Conservation (phyloP, 2,797 vertebrate species). For the Brotula barbata region DNA sequence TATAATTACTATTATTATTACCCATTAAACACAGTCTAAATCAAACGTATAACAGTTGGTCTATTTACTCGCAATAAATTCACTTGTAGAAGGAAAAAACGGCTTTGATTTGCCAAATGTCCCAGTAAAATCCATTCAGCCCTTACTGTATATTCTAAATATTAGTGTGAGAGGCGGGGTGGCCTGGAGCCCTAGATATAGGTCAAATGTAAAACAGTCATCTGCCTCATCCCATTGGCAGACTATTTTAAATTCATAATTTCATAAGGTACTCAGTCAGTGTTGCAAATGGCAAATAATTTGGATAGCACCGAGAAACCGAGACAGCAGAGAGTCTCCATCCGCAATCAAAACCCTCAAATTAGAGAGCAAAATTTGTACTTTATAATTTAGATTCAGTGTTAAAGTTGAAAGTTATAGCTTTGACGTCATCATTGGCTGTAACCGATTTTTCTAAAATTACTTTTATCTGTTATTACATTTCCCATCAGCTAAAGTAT, state of each 20-base stretch:
- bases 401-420: too few relatives aligned
- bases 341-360: too few relatives aligned
- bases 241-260: constrained; percentile 15
- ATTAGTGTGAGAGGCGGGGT: too few relatives aligned
- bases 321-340: not conserved
- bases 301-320: not conserved
- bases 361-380: not conserved
- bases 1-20: too few relatives aligned
- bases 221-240: constrained; percentile 24
- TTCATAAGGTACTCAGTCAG: not conserved
- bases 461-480: not conserved
- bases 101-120: not conserved
- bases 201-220: constrained; percentile 8
- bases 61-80: constrained; percentile 22
- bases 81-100: constrained; percentile 14
- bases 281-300: constrained; percentile 10
- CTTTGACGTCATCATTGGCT: too few relatives aligned
- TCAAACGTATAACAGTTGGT: not conserved
- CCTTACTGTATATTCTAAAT: too few relatives aligned
- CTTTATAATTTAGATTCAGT: constrained; percentile 9
- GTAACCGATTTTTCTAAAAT: too few relatives aligned
- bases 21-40: not conserved
- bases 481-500: too few relatives aligned
- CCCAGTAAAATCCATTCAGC: too few relatives aligned
- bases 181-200: too few relatives aligned